Evolutionary conservation across 2,888 invertebrate genomes (phyloP).

Genomic region (Ypsolopha scabrella): DNA sequence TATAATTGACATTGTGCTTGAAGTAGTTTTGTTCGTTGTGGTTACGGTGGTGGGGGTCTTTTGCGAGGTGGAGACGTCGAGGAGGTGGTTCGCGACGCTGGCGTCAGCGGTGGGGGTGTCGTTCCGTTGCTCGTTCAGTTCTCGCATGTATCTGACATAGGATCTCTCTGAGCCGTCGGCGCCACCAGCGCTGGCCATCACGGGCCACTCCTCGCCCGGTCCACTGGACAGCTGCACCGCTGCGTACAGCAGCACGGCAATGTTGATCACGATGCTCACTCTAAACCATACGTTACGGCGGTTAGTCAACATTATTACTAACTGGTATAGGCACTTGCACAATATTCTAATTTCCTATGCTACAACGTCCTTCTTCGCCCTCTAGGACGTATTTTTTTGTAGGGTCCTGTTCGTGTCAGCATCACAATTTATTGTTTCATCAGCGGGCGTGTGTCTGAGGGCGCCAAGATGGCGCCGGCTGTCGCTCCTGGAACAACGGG

Average conservation of each 20-base stretch:
- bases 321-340: slow-evolving; percentile 52
- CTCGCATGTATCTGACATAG: too few species aligned
- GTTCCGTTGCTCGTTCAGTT: slow-evolving; percentile 25
- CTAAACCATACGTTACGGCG: slow-evolving; percentile 79
- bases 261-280: slow-evolving; percentile 80
- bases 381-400: slow-evolving; percentile 68
- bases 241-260: slow-evolving; percentile 78
- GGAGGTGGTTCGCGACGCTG: slow-evolving; percentile 18
- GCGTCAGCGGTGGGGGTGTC: slow-evolving; percentile 31
- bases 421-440: slow-evolving; percentile 68
- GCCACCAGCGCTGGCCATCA: slow-evolving; percentile 32
- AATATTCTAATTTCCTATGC: slow-evolving; percentile 31
- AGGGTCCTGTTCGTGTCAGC: slow-evolving; percentile 58
- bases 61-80: slow-evolving; percentile 51
- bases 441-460: slow-evolving; percentile 43
- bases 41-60: slow-evolving; percentile 54
- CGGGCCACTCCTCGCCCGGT: slow-evolving; percentile 42
- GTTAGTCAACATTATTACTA: slow-evolving; percentile 50
- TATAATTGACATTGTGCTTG: slow-evolving; percentile 48
- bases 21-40: slow-evolving; percentile 49
- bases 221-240: slow-evolving; percentile 71
- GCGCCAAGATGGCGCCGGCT: slow-evolving; percentile 43
- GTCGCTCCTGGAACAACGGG: slow-evolving; percentile 42
- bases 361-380: slow-evolving; percentile 66
- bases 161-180: slow-evolving; percentile 18